Evolutionary conservation across 2,888 invertebrate genomes (phyloP), one percentile per base, ranked within the genome.

Genomic region (Xanthorhoe designata): DNA sequence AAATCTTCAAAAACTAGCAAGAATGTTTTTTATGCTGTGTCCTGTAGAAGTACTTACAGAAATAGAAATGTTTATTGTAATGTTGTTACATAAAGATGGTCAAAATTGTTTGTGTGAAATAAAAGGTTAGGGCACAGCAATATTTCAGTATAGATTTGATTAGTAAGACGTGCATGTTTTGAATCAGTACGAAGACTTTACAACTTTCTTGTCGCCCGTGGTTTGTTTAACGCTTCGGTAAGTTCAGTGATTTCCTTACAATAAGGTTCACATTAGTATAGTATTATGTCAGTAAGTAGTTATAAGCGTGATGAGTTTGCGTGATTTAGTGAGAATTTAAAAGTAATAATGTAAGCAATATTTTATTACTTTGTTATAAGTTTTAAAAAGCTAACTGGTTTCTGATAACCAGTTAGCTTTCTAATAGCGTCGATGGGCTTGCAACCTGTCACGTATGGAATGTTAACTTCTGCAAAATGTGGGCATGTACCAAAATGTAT

Each of bases 221-320:
- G 13, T 47, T 54, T 29, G n/a, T 51, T 29, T n/a, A 42, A 52
- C 24, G 35, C 10, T 38, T 50, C 3, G 38, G 50, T 50, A 45
- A 4, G 29, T 38, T 38, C 9, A 59, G 52, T 61, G 60, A 60
- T 57, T 79, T 83, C 82, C 81, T 68, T 80, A 80, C 59, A 15
- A 56, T 82, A 83, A 83, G 84, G 79, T 80, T 64, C 75, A 83
- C 79, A 81, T 72, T 80, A 79, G 79, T 75, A 76, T 78, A 81
- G 79, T 81, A 82, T 82, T 80, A 79, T 75, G 75, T 63, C 62
- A 70, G 64, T 73, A 54, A 49, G 3, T 64, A 53, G 60, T 57
- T 63, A 58, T 66, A 64, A 47, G 64, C 57, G 53, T 60, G 55
- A 17, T 51, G 3, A 35, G 61, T 65, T 66, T 59, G 67, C 38